Conservation (phyloP, 1,140 invertebrate genomes). For the Phortica variegata region DNA sequence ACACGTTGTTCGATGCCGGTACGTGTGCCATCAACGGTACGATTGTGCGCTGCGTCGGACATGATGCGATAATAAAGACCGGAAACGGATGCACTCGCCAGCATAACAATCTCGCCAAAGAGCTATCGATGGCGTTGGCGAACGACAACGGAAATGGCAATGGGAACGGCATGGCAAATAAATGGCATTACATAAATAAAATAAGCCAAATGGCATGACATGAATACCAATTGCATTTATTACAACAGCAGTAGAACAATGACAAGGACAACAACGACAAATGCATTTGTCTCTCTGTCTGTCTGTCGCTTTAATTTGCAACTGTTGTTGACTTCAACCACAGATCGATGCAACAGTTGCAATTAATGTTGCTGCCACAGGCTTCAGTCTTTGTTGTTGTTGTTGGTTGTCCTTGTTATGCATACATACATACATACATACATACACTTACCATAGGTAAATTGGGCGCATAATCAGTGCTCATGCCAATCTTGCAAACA, state of each 20-base stretch:
- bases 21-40: constrained; percentile 83
- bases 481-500: constrained; percentile 43
- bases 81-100: constrained; percentile 73
- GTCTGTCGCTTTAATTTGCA: constrained; percentile 7
- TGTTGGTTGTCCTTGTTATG: too few relatives aligned
- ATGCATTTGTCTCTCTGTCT: too few relatives aligned
- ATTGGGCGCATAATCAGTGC: constrained; percentile 33
- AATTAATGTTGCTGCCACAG: too few relatives aligned
- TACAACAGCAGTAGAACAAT: neutral
- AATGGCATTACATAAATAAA: constrained; percentile 16
- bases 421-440: too few relatives aligned
- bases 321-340: too few relatives aligned
- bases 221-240: neutral
- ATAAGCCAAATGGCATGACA: constrained; percentile 16
- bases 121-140: too few relatives aligned
- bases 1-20: constrained; percentile 90
- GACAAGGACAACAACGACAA: too few relatives aligned
- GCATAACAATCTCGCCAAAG: constrained; percentile 72
- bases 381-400: too few relatives aligned
- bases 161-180: neutral
- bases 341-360: too few relatives aligned
- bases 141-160: neutral
- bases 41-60: constrained; percentile 78
- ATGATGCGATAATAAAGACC: constrained; percentile 86
- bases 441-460: constrained; percentile 46